Base-by-base conservation (phyloP, 2,113 vertebrate genomes). In the Halcyon malimbica region DNA sequence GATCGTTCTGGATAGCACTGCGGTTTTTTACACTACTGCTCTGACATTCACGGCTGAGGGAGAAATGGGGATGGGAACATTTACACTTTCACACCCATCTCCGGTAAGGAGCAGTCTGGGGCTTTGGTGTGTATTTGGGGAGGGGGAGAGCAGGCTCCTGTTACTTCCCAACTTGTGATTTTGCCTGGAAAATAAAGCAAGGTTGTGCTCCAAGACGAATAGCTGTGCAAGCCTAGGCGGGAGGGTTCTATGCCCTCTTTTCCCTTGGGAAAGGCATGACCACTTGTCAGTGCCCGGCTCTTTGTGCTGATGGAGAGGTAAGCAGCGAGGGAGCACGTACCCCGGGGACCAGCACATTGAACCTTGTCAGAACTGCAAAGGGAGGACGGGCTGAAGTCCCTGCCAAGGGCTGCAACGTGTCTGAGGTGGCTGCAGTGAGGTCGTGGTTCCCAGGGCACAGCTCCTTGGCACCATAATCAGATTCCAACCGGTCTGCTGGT, bases 321-420 rank as follows among this genome's bases (percentile, higher is more conserved):
- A 67, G 50, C 37, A 85, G 62, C 3, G 46, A 93, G 56, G 39
- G 65, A 89, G 37, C 31, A 89, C 46, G 87, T 11, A 25, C 12
- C 13, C 13, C 20, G 11, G 42, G 19, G 35, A 44, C 13, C 56
- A 59, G 71, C 67, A 56, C 0, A 7, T 4, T 23, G 26, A 57
- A 77, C 44, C 60, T 51, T 65, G 63, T 70, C 64, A 90, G 80
- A 70, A 67, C 37, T 37, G 31, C n/a, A 50, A 56, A 69, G n/a
- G 20, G 39, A 81, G 35, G 33, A n/a, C 0, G 0, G 79, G 54
- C 39, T 0, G 0, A 89, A 73, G 41, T 41, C 26, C 35, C 20
- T 10, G 18, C 26, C 0, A 0, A 74, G 46, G 46, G 10, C 83
- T 88, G 78, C 24, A 44, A n/a, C 0, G 7, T 15, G 8, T 10